Percentiles rank a stretch among this genome's conserved stretches.
These are phyloP conservation scores for Astyanax mexicanus DNA, from an alignment of 2,797 vertebrate species.

Conservation along the genomic window DNA sequence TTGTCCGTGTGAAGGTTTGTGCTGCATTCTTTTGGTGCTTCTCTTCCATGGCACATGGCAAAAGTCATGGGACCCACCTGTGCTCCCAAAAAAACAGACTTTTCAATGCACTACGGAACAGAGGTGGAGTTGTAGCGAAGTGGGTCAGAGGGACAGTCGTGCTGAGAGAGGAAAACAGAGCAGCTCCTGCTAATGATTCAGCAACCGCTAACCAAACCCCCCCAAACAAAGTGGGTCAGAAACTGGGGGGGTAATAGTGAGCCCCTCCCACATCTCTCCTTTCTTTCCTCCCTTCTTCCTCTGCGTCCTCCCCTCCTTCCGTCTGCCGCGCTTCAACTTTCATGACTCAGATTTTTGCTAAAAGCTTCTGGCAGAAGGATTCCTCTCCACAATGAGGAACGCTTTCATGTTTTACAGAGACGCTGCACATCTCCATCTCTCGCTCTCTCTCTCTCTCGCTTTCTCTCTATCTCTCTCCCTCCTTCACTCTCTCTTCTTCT, in stretches of 20 bases:
- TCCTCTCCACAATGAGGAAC: neutral
- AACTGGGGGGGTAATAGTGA: neutral
- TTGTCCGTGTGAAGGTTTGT: no score
- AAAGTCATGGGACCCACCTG: no score
- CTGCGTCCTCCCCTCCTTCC: neutral
- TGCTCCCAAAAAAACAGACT: neutral
- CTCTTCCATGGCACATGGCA: no score
- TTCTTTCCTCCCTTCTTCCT: neutral
- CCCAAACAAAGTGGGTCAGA: slow-evolving; percentile 4
- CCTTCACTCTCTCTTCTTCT: neutral
- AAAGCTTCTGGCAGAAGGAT: slow-evolving; percentile 21
- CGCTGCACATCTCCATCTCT: neutral
- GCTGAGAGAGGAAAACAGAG: slow-evolving; percentile 27
- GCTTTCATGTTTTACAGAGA: slow-evolving; percentile 15
- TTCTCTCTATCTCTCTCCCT: neutral
- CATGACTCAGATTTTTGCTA: slow-evolving; percentile 14
- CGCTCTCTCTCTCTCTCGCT: slow-evolving; percentile 7
- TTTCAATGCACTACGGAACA: neutral
- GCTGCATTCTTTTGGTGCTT: no score
- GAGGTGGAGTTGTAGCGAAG: slow-evolving; percentile 2
- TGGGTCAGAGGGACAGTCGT: slow-evolving; percentile 43
- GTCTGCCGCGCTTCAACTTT: slow-evolving; percentile 5
- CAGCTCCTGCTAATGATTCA: slow-evolving; percentile 2
- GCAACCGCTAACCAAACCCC: neutral
- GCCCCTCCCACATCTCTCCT: neutral